Base-by-base conservation (phyloP, 2,113 vertebrate species). In the Alectura lathami region DNA sequence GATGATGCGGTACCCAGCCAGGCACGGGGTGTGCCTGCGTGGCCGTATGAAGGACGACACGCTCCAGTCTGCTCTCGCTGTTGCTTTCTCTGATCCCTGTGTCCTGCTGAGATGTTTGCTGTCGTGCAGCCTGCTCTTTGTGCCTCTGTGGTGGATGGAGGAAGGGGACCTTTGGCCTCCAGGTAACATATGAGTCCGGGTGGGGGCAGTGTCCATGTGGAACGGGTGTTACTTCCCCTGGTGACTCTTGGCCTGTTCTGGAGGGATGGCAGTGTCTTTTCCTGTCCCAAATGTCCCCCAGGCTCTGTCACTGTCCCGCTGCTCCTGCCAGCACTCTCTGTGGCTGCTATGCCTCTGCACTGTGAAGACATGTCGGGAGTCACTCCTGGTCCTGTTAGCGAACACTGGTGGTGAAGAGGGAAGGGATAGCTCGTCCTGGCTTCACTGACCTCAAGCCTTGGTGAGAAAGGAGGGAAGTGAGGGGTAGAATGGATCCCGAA, bases 301-400 rank as follows among this genome's bases (percentile, higher is more conserved):
- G 45, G 67, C 54, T 66, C 51, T 79, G 50, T 69, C 76, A 63
- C 56, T 43, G 40, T 88, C 34, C 83, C 72, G 53, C 64, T 47
- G 84, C 57, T 88, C 73, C 66, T 91, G 82, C 67, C 16, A 43
- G 86, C 40, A 68, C 72, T 60, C 70, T 85, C 85, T 1, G 23
- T n/a, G 76, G 91, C 91, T 96, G 88, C 90, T 96, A 17, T 81
- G 88, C 91, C 92, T 96, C 91, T 95, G 94, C 95, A 96, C 95
- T 97, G 94, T 94, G 95, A 97, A 83, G 86, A 74, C 0, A 0
- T 30, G 34, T 50, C 91, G 13, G 3, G 95, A 89, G 48, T 84
- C 73, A 8, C 38, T 57, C 91, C 91, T 88, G 78, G 81, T 60
- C 79, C 10, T 3, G 13, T 38, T 81, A 74, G 66, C 23, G 57